These are phyloP conservation scores for Buathra laborator DNA, from an alignment of 2,888 invertebrate genomes.

Conservation along the genomic window DNA sequence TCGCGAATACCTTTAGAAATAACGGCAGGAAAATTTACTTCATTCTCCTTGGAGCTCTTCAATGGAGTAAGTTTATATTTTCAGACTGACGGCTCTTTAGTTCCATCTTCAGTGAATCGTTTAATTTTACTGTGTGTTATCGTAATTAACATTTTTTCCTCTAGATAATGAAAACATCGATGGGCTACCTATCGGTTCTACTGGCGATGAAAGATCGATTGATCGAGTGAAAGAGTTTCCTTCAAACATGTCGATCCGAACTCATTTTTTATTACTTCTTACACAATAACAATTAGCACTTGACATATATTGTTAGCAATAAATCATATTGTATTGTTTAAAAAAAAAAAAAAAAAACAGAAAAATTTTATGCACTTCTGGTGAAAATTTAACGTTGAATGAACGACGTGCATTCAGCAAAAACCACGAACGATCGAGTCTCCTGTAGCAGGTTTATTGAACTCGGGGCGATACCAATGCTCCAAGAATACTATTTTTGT, in stretches of 20 bases:
- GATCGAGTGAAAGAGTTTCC: constrained; percentile 25
- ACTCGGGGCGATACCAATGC: neutral
- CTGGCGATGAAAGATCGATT: constrained; percentile 63
- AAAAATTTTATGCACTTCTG: neutral
- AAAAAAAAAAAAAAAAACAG: neutral
- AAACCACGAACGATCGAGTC: neutral
- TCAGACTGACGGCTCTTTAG: neutral
- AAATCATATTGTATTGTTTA: no score
- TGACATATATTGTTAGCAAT: no score
- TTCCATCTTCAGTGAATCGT: neutral
- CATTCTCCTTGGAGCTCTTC: constrained; percentile 73
- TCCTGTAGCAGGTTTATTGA: neutral
- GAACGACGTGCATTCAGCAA: neutral
- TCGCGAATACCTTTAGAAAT: constrained; percentile 72
- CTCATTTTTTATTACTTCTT: neutral
- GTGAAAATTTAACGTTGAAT: neutral
- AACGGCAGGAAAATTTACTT: constrained; percentile 77
- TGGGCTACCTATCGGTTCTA: constrained; percentile 70
- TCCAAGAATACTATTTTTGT: neutral
- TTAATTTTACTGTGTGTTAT: neutral
- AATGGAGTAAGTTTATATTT: constrained; percentile 68
- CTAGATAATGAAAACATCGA: constrained; percentile 66
- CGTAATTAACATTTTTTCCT: neutral
- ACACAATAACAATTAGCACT: no score
- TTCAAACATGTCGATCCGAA: neutral